Conservation (phyloP, 2,113 vertebrate genomes). For the Halichoeres trimaculatus region DNA sequence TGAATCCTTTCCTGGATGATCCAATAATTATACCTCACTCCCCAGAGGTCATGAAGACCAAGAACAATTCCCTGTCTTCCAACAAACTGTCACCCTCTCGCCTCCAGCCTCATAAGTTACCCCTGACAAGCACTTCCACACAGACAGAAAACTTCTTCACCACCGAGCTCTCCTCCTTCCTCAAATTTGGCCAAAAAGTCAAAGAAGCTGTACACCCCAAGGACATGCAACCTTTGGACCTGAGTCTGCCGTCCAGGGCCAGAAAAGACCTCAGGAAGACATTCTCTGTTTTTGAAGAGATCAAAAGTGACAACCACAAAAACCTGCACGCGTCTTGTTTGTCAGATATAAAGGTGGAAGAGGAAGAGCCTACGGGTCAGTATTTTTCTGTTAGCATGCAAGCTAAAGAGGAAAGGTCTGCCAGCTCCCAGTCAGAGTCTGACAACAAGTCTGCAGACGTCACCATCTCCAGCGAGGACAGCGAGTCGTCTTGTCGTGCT, state of each 20-base stretch:
- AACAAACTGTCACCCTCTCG: neutral
- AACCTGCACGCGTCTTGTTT: neutral
- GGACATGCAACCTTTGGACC: constrained; percentile 69
- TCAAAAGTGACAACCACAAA: neutral
- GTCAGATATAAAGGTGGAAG: neutral
- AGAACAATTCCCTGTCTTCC: neutral
- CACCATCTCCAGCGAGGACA: constrained; percentile 71
- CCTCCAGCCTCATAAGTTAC: neutral
- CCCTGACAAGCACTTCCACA: constrained; percentile 60
- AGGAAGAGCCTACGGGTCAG: neutral
- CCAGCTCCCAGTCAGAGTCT: constrained; percentile 13
- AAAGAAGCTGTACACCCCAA: neutral
- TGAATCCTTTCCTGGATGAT: constrained; percentile 14
- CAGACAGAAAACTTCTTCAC: constrained; percentile 85
- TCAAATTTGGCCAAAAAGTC: constrained; percentile 54
- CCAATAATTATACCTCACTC: neutral
- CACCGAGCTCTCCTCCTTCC: constrained; percentile 57
- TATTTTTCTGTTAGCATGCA: neutral
- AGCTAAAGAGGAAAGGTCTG: neutral
- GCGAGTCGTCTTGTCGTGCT: constrained; percentile 30
- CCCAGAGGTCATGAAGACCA: neutral
- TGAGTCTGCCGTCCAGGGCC: constrained; percentile 73
- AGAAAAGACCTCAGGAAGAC: constrained; percentile 20
- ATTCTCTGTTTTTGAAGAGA: neutral
- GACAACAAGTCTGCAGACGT: constrained; percentile 57